Evolutionary conservation across 2,797 vertebrate species (phyloP).

Genomic region (Sebastes kiyomatsui): DNA sequence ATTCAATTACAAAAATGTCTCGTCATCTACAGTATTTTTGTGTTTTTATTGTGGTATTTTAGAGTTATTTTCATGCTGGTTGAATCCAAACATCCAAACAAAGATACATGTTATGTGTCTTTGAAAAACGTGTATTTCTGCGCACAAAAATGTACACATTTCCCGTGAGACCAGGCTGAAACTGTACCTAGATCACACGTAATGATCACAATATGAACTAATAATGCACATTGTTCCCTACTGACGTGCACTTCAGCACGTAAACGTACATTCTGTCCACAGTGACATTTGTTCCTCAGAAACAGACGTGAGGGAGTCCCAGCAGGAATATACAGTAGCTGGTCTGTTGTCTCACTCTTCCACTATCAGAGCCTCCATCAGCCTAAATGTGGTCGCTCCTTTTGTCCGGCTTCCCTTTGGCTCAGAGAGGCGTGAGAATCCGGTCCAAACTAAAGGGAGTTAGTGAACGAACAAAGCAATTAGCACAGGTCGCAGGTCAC

Average conservation of each 20-base stretch:
- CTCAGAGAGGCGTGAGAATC: conserved; percentile 57
- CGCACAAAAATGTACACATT: background rate
- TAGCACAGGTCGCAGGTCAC: conserved; percentile 32
- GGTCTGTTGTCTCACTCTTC: conserved; percentile 47
- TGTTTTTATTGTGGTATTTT: background rate
- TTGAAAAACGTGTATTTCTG: background rate
- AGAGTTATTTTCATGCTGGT: background rate
- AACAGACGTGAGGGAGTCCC: conserved; percentile 40
- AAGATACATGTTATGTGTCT: background rate
- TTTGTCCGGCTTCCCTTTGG: conserved; percentile 46
- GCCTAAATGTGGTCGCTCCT: conserved; percentile 38
- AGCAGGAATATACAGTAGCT: conserved; percentile 56
- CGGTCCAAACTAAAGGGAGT: conserved; percentile 10
- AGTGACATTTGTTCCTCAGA: conserved; percentile 12
- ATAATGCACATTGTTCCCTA: background rate
- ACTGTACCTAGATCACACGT: background rate
- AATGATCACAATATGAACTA: background rate
- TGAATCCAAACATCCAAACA: background rate
- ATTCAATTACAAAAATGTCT: background rate
- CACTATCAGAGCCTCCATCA: conserved; percentile 40
- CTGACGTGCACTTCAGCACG: background rate
- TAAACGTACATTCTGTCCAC: background rate
- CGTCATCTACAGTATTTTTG: background rate
- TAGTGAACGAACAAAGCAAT: conserved; percentile 39
- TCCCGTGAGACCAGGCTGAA: background rate